A percentile compares a stretch with the other conserved stretches of the same genome.
Conservation (phyloP, 1,140 invertebrate genomes). For the Adoxophyes honmai region DNA sequence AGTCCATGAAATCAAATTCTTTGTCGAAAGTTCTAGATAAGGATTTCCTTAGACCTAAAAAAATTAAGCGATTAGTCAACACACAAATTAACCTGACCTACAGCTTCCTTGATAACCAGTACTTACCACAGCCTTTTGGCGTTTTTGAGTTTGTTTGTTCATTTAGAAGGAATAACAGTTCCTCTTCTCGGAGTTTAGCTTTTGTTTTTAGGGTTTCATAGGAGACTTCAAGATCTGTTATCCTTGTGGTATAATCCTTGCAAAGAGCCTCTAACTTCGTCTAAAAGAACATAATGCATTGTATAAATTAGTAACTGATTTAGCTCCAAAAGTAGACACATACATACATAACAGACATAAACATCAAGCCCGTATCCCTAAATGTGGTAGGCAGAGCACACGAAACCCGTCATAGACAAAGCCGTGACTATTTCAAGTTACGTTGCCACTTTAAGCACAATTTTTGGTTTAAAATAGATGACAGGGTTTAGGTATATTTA, state of each 20-base stretch:
- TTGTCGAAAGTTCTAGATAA: conserved; percentile 26
- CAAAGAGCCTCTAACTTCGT: conserved; percentile 39
- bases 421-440: too few relatives aligned
- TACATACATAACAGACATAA: too few relatives aligned
- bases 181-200: conserved; percentile 52
- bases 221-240: conserved; percentile 60
- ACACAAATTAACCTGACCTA: too few relatives aligned
- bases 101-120: too few relatives aligned
- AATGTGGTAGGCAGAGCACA: too few relatives aligned
- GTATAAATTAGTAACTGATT: conserved; percentile 4
- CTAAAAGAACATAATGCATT: conserved; percentile 31
- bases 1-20: conserved; percentile 39
- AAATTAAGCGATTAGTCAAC: conserved; percentile 13
- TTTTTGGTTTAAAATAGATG: too few relatives aligned
- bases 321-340: too few relatives aligned
- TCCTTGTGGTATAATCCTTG: conserved; percentile 44
- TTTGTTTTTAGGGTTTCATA: conserved; percentile 59
- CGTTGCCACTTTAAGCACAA: too few relatives aligned
- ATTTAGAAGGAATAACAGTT: conserved; percentile 53
- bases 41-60: conserved; percentile 31
- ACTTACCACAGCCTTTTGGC: conserved; percentile 34
- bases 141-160: conserved; percentile 36
- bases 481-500: too few relatives aligned
- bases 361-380: too few relatives aligned
- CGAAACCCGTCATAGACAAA: too few relatives aligned